Evolutionary conservation across 1,140 invertebrate species (phyloP), one percentile per base, ranked within the genome.

Genomic region (Coenobita brevimanus): DNA sequence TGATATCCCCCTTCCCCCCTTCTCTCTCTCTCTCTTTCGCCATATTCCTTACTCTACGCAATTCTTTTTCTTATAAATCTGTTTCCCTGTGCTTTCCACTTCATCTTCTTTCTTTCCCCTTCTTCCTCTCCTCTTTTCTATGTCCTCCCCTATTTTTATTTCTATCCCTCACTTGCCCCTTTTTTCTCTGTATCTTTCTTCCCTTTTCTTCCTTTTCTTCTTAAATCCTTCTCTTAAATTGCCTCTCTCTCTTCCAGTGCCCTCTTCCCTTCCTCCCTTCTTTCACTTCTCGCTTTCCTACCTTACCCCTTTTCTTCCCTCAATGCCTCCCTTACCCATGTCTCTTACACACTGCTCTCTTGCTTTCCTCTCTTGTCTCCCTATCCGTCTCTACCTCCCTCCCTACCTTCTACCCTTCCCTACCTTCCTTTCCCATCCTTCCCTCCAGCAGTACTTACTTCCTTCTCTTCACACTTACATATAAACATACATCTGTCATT

Each of bases 1-100:
- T n/a, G n/a, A n/a, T n/a, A n/a, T n/a, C n/a, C n/a, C n/a, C n/a
- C n/a, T n/a, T n/a, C n/a, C n/a, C n/a, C n/a, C n/a, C n/a, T n/a
- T 62, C 60, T 62, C 60, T 62, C 60, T 6, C 46, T 54, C 33
- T 79, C 75, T 54, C 75, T 24, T 24, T 30, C 46, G n/a, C 75
- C 30, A 17, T 54, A 38, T 50, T 15, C 50, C 6, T n/a, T 27
- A 50, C 75, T 50, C 41, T 50, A 24, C 54, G n/a, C 46, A 38
- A 50, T 30, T 54, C 17, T 24, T 46, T 27, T 13, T 27, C 3
- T 54, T 24, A 10, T 54, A 17, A 50, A 1, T 50, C 36, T 24
- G 24, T 24, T 1, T 43, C n/a, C 36, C 38, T 17, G 2, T n/a
- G 8, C 21, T 36, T 50, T 67, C 30, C 80, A 67, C 57, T 43